Evolutionary conservation across 1,140 invertebrate genomes (phyloP).

Genomic region (Eupeodes corollae): DNA sequence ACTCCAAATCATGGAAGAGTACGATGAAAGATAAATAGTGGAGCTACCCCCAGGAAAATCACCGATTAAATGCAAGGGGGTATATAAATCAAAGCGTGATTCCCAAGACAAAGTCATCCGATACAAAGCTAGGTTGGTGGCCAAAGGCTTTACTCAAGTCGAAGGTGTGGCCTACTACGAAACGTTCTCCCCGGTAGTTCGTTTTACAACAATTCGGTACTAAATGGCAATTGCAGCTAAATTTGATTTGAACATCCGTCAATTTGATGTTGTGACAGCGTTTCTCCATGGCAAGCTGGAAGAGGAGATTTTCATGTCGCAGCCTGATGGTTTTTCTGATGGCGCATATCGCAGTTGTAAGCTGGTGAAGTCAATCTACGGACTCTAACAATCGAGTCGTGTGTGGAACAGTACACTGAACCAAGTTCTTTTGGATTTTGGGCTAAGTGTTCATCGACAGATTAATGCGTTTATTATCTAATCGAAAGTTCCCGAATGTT

Average conservation of each 20-base stretch:
- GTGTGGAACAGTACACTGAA: constrained; percentile 19
- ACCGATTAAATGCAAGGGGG: constrained; percentile 29
- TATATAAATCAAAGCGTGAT: constrained; percentile 29
- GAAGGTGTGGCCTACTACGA: constrained; percentile 30
- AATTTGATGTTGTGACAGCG: constrained; percentile 26
- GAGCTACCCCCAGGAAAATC: constrained; percentile 18
- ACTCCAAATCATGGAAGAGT: too few relatives aligned
- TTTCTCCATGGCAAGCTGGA: constrained; percentile 37
- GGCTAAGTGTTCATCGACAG: constrained; percentile 13
- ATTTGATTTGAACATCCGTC: neutral
- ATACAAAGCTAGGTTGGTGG: constrained; percentile 36
- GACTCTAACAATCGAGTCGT: constrained; percentile 31
- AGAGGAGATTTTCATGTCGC: constrained; percentile 32
- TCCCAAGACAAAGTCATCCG: constrained; percentile 14
- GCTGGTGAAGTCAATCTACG: constrained; percentile 35
- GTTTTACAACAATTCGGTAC: neutral
- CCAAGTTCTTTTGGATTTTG: constrained; percentile 1
- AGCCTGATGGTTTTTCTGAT: constrained; percentile 23
- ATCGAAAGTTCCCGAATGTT: neutral
- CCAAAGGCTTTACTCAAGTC: constrained; percentile 21
- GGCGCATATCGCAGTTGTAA: constrained; percentile 22
- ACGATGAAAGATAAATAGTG: constrained; percentile 22
- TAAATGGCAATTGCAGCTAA: neutral
- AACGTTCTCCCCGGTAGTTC: constrained; percentile 20
- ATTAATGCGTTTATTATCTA: constrained; percentile 22